Base-by-base conservation (phyloP, 2,888 invertebrate species). In the Ceramica pisi region DNA sequence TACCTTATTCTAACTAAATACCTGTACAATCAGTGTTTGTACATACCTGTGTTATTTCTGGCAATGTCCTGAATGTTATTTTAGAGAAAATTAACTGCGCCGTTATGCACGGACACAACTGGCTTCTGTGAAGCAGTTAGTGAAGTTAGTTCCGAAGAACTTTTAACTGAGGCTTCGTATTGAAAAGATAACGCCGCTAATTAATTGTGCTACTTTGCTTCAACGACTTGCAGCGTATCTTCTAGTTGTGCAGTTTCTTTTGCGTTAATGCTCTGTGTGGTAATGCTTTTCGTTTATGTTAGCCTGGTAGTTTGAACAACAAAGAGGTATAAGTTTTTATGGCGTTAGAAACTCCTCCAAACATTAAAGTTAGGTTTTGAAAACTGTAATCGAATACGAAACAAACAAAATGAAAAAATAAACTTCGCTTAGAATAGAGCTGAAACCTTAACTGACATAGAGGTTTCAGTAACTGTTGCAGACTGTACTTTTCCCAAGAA, bases 161-260 rank as follows among this genome's bases (percentile, higher is more conserved):
- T 83, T 83, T 83, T 71, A 79, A 80, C 84, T 73, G 80, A 61
- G 61, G 31, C 75, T 63, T 66, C 75, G 56, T 80, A 83, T 83
- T 82, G 83, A 83, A 81, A 81, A 80, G 80, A 84, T 83, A 83
- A 84, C 78, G 69, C 41, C 35, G 46, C 59, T 80, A 84, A 83
- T 83, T 74, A 80, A 83, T 79, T 80, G 71, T 55, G n/a, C 66
- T 70, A 78, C 68, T 72, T 80, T 56, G 63, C 60, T 77, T 67
- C 65, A 66, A 71, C 71, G 68, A 80, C 76, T 80, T 53, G 48
- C 57, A 79, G 57, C 57, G 61, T 63, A 71, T 50, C 55, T 66
- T 63, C 59, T 26, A 67, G 44, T 46, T 41, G 62, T 46, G 61
- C 51, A 46, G 6, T 44, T 71, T 48, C 59, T 35, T 75, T 31